Evolutionary conservation across 2,113 vertebrate species (phyloP).

Genomic region (Perccottus glenii): DNA sequence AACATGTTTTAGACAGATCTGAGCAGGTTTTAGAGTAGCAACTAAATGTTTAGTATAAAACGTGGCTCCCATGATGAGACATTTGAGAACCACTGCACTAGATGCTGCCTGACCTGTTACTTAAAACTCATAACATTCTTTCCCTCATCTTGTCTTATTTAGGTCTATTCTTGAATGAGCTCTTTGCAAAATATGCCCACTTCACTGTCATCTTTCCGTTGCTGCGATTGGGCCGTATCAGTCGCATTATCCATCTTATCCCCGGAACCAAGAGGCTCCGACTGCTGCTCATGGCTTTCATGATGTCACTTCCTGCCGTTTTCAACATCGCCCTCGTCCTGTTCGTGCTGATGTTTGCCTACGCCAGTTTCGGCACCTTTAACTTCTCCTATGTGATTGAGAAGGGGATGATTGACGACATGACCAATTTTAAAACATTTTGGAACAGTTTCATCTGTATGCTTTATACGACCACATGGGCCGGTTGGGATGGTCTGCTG

Average conservation of each 20-base stretch:
- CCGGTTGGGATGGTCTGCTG: slow-evolving; percentile 94
- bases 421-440: slow-evolving; percentile 98
- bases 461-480: slow-evolving; percentile 96
- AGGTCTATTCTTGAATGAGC: slow-evolving; percentile 94
- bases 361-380: slow-evolving; percentile 97
- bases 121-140: background rate
- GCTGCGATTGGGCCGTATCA: slow-evolving; percentile 93
- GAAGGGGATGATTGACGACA: slow-evolving; percentile 89
- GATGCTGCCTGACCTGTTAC: too few species aligned
- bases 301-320: slow-evolving; percentile 97
- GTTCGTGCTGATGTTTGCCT: slow-evolving; percentile 98
- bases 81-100: too few species aligned
- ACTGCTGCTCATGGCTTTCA: slow-evolving; percentile 94
- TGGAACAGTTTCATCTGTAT: slow-evolving; percentile 97
- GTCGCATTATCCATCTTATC: slow-evolving; percentile 92
- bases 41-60: too few species aligned
- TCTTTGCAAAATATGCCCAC: slow-evolving; percentile 97
- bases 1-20: too few species aligned
- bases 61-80: too few species aligned
- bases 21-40: too few species aligned
- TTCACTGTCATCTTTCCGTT: slow-evolving; percentile 95
- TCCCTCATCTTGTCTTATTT: background rate
- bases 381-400: slow-evolving; percentile 95
- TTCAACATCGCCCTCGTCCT: slow-evolving; percentile 97
- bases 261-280: slow-evolving; percentile 94